Conservation (phyloP, 1,140 invertebrate species). For the Listronotus oregonensis region DNA sequence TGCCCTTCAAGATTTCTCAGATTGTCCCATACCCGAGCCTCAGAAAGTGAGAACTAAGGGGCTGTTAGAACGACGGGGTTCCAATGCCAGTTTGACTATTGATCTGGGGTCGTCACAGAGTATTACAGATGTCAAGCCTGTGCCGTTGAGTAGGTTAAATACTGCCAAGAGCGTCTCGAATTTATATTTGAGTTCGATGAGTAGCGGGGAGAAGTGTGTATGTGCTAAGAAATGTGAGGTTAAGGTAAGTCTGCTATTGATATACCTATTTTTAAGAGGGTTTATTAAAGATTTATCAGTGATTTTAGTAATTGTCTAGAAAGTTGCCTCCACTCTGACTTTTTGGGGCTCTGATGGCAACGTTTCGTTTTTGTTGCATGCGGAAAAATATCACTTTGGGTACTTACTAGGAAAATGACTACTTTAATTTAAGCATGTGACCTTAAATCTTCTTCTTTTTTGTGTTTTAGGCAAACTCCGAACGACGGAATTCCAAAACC, state of each 20-base stretch:
- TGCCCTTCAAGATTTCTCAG: slow-evolving; percentile 66
- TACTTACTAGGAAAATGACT: too few species aligned
- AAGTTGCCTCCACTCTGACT: too few species aligned
- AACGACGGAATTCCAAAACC: slow-evolving; percentile 47
- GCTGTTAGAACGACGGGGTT: slow-evolving; percentile 77
- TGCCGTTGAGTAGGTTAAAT: slow-evolving; percentile 45
- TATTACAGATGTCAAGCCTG: slow-evolving; percentile 42
- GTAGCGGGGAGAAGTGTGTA: slow-evolving; percentile 40
- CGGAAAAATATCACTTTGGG: too few species aligned
- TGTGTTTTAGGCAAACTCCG: slow-evolving; percentile 17
- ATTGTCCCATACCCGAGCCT: slow-evolving; percentile 58
- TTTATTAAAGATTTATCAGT: too few species aligned
- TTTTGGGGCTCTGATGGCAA: too few species aligned
- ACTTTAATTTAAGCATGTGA: too few species aligned
- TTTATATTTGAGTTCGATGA: slow-evolving; percentile 49
- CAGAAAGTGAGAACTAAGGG: slow-evolving; percentile 62
- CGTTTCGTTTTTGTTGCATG: too few species aligned
- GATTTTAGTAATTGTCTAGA: too few species aligned
- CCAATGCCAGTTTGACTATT: slow-evolving; percentile 83
- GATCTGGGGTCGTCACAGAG: slow-evolving; percentile 52
- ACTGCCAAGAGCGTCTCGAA: slow-evolving; percentile 52
- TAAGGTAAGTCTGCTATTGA: slow-evolving; percentile 13
- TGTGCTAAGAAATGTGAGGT: slow-evolving; percentile 40
- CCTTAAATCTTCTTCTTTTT: background rate
- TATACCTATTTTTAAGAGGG: too few species aligned